Evolutionary conservation across 53 echinoderm and acorn worm genomes (phyloP), one percentile per base, ranked within the genome.

Genomic region (Luidia sarsii): DNA sequence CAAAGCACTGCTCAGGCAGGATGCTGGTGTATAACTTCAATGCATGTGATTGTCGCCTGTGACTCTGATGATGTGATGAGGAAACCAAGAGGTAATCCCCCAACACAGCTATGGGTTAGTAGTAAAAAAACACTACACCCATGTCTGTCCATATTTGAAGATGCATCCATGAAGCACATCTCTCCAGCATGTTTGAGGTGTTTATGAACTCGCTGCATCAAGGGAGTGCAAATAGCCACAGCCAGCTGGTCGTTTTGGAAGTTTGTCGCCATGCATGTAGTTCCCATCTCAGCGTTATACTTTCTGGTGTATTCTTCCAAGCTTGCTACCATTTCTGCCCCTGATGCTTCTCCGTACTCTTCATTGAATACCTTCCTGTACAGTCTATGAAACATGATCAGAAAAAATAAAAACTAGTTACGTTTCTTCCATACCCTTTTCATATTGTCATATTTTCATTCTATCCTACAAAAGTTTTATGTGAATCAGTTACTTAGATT

Each of bases 61-160:
- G 61, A 41, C 59, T 84, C 89, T 14, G 67, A 45, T 27, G 82
- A 61, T 25, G 87, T 82, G 70, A 89, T 84, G 22, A 89, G 63
- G 4, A 84, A 68, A 35, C 89, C 89, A 13, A 83, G 69, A 19
- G 84, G 89, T 23, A 89, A 60, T 3, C 83, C 89, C 15, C 77
- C 83, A n/a, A 62, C 79, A 79, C 89, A 83, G 29, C 68, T 77
- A 43, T 83, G 89, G 15, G 89, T 89, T 3, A 83, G 53, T 3
- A 89, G 75, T 1, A 83, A 20, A 54, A 83, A 88, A 14, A 77
- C 83, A 41, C 41, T 41, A 41, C 41, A 41, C 6, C 41, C 41
- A 41, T 41, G 41, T 41, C 41, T 41, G 41, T 41, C 41, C 41
- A 41, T 41, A 11, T 41, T 41, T 41, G 41, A 41, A 41, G 41